Evolutionary conservation across 2,888 invertebrate species (phyloP), one percentile per base, ranked within the genome.

Genomic region (Tethea ocularis): DNA sequence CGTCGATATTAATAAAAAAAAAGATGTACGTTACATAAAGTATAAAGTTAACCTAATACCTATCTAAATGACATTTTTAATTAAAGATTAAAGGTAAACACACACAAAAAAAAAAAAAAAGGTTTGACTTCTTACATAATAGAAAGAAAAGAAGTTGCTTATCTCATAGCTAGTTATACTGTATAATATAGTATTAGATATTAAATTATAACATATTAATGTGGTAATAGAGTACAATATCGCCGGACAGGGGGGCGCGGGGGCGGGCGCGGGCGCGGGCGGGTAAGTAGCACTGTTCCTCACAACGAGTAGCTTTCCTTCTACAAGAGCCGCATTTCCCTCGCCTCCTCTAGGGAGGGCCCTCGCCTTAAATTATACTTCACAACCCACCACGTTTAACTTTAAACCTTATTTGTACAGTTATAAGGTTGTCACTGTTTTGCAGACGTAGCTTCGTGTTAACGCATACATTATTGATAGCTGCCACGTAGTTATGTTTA

Each of bases 231-330:
- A 33, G 2, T 33, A 74, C 74, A 73, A 72, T 68, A 59, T 60
- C 73, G n/a, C n/a, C n/a, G n/a, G n/a, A n/a, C n/a, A n/a, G n/a
- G n/a, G n/a, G 74, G 69, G 70, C 29, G 26, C 26, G 26, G 26
- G 26, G 7, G 29, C 29, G 5, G 7, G 29, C 7, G 33, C 13
- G 13, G 13, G 5, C 0, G 33, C 33, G 33, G 33, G 13, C 33
- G 33, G 33, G 13, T 13, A 82, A 87, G 84, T 87, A 84, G 85
- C 86, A 76, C 81, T 76, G 83, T 80, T 80, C 78, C 71, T 70
- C 63, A 70, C 64, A 78, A 81, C 46, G 75, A 88, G 86, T 82
- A 82, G 83, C 84, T 79, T 80, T 80, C 75, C 82, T 69, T 66
- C 70, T 71, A 67, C 70, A 66, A 67, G 66, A 38, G 6, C 0